Evolutionary conservation across 2,113 vertebrate species (phyloP).

Genomic region (Petromus typicus): DNA sequence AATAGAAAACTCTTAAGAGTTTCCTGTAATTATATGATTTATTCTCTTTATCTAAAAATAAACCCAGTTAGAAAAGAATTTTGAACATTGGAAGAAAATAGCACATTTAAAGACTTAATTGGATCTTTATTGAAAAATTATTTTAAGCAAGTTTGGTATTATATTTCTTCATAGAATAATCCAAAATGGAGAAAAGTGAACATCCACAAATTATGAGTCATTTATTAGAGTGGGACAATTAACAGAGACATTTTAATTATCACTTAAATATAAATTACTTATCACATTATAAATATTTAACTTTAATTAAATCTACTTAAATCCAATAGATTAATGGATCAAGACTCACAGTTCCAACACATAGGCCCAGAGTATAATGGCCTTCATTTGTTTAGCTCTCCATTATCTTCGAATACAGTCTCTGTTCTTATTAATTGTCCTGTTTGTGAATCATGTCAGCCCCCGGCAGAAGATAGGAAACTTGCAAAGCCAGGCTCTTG

Average conservation of each 20-base stretch:
- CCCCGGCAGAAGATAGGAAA: constrained; percentile 4
- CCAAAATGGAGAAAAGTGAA: constrained; percentile 55
- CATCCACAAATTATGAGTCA: constrained; percentile 42
- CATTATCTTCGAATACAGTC: not conserved
- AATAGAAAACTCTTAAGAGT: constrained; percentile 9
- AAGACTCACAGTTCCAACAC: not conserved
- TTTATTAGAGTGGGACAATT: constrained; percentile 54
- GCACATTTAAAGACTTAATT: constrained; percentile 68
- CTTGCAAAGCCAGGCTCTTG: not conserved
- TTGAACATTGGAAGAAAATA: constrained; percentile 57
- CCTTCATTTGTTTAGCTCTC: not conserved
- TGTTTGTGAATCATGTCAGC: not conserved
- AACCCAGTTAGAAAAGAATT: constrained; percentile 52
- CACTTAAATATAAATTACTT: constrained; percentile 50
- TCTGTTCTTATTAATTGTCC: not conserved
- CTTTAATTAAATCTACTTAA: not conserved
- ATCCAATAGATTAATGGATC: not conserved
- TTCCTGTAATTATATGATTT: constrained; percentile 63
- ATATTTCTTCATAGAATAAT: constrained; percentile 60
- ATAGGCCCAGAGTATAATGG: not conserved
- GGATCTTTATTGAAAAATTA: constrained; percentile 67
- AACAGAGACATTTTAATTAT: constrained; percentile 57
- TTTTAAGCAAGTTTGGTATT: constrained; percentile 50
- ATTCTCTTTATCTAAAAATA: constrained; percentile 65
- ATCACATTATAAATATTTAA: constrained; percentile 31